A percentile compares a stretch with the other conserved stretches of the same genome.
These are phyloP conservation scores for Asobara japonica DNA, from an alignment of 1,140 invertebrate genomes.

Conservation along the genomic window DNA sequence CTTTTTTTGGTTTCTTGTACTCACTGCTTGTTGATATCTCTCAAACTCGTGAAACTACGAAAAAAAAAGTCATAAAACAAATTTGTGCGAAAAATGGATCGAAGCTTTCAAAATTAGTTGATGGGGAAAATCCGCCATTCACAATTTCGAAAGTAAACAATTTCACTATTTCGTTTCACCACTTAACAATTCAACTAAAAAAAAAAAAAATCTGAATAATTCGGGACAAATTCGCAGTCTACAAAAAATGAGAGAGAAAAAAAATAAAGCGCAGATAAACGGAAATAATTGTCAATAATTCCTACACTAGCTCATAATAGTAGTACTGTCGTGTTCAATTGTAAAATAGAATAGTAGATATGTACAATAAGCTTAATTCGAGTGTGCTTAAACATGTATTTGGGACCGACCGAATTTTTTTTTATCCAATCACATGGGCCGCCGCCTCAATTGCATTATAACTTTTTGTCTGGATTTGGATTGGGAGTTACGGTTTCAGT, in stretches of 20 bases:
- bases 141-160: too few species aligned
- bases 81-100: too few species aligned
- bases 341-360: conserved; percentile 34
- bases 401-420: conserved; percentile 54
- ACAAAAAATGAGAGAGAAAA: background rate
- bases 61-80: too few species aligned
- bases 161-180: too few species aligned
- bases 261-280: background rate
- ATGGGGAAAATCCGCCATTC: too few species aligned
- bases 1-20: too few species aligned
- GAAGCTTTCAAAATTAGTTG: too few species aligned
- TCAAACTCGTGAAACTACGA: too few species aligned
- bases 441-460: conserved; percentile 45
- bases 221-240: background rate
- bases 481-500: conserved; percentile 62
- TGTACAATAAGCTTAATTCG: conserved; percentile 26
- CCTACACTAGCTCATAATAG: conserved; percentile 4
- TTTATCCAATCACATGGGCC: conserved; percentile 56
- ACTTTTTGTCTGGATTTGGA: conserved; percentile 40
- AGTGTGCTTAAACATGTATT: conserved; percentile 10
- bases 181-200: conserved; percentile 5
- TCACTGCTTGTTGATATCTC: too few species aligned
- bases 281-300: background rate
- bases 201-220: background rate
- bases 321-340: conserved; percentile 15